phyloP scores from a whole-genome alignment of 2,888 invertebrate genomes.

The Cerastoderma edule region DNA sequence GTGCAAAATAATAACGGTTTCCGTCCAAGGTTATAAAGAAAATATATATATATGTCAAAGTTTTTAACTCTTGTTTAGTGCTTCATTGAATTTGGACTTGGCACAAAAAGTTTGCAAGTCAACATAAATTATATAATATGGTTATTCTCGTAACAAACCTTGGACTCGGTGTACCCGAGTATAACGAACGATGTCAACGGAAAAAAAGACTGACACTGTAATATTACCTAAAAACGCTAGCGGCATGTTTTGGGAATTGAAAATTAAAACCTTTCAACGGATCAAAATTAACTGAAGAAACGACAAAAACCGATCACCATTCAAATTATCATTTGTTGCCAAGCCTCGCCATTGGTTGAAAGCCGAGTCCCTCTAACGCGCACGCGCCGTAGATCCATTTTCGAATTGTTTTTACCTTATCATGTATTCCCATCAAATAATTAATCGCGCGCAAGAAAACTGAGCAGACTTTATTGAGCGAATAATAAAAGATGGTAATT shows the following conservation, averaged over 20 bases:
- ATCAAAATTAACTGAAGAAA: not conserved
- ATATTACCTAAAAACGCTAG: not conserved
- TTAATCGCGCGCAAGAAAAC: slow-evolving; percentile 28
- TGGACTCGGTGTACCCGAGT: no score
- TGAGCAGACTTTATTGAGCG: slow-evolving; percentile 19
- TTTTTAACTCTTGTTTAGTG: no score
- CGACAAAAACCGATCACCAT: not conserved
- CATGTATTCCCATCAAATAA: slow-evolving; percentile 24
- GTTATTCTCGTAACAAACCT: no score
- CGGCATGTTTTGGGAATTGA: slow-evolving; percentile 9
- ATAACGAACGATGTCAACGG: no score
- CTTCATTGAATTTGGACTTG: no score
- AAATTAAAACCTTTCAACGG: slow-evolving; percentile 4
- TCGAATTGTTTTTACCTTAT: slow-evolving; percentile 29
- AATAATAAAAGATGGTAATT: slow-evolving; percentile 27
- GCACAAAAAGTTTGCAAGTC: no score
- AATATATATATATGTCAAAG: no score
- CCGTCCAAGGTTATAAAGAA: no score
- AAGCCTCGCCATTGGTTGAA: not conserved
- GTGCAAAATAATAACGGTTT: no score
- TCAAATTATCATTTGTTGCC: not conserved
- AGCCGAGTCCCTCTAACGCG: not conserved
- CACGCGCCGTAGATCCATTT: slow-evolving; percentile 22
- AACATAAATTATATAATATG: no score
- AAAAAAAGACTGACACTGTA: no score